Percentiles rank a stretch among this genome's conserved stretches.
These are phyloP conservation scores for Pantherophis alleghaniensis DNA, from an alignment of 2,797 vertebrate genomes.

Conservation along the genomic window DNA sequence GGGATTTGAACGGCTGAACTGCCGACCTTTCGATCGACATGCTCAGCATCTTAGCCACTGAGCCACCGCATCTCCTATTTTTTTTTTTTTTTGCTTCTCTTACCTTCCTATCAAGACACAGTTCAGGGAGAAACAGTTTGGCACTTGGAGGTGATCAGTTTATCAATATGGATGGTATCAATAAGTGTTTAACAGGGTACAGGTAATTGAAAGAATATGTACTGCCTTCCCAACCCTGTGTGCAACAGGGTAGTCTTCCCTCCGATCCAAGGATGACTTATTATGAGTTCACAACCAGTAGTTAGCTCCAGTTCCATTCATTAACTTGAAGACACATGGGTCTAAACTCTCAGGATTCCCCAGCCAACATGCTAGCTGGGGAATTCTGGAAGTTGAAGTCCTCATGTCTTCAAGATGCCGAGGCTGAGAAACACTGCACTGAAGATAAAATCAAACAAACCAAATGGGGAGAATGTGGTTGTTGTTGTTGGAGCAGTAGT, in stretches of 20 bases:
- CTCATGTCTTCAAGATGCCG: background rate
- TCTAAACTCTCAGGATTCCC: background rate
- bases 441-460: background rate
- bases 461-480: background rate
- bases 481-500: background rate
- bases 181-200: background rate
- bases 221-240: background rate
- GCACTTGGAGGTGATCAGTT: background rate
- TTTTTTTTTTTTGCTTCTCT: background rate
- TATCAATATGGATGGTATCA: background rate
- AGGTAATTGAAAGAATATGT: background rate
- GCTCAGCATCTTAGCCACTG: too few species aligned
- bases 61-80: too few species aligned
- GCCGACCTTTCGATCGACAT: too few species aligned
- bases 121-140: background rate
- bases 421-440: background rate
- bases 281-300: background rate
- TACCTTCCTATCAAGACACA: background rate
- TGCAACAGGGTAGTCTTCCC: background rate
- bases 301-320: fast-evolving
- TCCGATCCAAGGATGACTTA: background rate
- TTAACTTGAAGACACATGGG: background rate
- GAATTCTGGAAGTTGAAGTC: background rate
- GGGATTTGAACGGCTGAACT: too few species aligned
- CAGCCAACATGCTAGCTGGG: background rate